Evolutionary conservation across 2,113 vertebrate genomes (phyloP).

Genomic region (Gavia stellata): DNA sequence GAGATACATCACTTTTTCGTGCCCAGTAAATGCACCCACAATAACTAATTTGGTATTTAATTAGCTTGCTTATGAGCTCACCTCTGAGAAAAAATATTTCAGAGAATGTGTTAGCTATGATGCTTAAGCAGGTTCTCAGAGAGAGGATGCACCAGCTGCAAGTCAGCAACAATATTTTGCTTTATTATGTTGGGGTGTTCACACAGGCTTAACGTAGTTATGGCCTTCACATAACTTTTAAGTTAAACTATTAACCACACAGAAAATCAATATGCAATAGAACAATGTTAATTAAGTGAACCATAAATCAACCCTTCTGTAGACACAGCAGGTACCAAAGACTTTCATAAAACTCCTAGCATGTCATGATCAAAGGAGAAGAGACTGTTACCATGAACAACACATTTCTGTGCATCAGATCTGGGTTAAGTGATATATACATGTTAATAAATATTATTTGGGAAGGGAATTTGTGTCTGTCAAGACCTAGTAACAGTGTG

Average conservation of each 20-base stretch:
- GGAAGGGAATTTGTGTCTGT: not conserved
- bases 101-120: not conserved
- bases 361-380: not conserved
- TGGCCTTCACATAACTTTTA: not conserved
- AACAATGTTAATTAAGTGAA: not conserved
- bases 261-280: slow-evolving; percentile 44
- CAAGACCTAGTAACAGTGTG: not conserved
- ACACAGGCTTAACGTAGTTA: not conserved
- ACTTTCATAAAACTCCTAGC: not conserved
- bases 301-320: slow-evolving; percentile 4
- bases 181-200: not conserved
- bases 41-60: slow-evolving; percentile 33
- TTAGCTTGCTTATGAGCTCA: slow-evolving; percentile 24
- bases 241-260: slow-evolving; percentile 20
- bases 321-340: not conserved
- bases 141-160: not conserved
- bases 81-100: slow-evolving; percentile 21
- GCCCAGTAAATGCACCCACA: not conserved
- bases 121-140: not conserved
- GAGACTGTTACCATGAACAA: not conserved
- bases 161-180: not conserved
- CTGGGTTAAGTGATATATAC: not conserved
- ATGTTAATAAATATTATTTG: not conserved
- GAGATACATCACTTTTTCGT: not conserved
- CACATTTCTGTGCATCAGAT: not conserved